Evolutionary conservation across 2,888 invertebrate species (phyloP), one percentile per base, ranked within the genome.

Genomic region (Uropetala carovei): DNA sequence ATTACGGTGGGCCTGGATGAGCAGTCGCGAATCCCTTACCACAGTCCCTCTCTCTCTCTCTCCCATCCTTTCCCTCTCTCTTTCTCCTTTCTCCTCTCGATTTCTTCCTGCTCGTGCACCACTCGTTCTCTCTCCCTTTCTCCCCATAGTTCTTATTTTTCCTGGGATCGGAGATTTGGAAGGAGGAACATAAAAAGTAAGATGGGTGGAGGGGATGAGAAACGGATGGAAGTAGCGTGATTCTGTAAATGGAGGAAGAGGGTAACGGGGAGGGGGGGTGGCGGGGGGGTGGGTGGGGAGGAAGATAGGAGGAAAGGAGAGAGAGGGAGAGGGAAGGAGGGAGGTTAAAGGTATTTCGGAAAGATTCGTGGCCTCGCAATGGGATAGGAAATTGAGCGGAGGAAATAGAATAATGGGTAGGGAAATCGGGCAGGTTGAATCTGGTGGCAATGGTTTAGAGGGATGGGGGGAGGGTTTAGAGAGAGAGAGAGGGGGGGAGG

Each of bases 1-100:
- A 75, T 75, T 75, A 75, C 13, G 75, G 75, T 75, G 75, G 75
- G 75, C 27, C 27, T 22, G 75, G 75, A 75, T 75, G 75, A 75
- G 75, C 75, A 75, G 43, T 43, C 43, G 43, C 43, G 43, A 43
- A 75, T 75, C 75, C 75, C 75, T 75, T 27, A 27, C 75, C 75
- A 75, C 75, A 75, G 75, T 75, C 27, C 27, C 75, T 22, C n/a
- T 22, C 22, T 27, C 75, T 27, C 27, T 75, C 27, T 75, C 13
- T 14, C 75, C 22, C 22, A 68, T 27, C 27, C 75, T 75, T 75
- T 27, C 75, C 3, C 27, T 27, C 75, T 75, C 75, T 43, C 43
- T 5, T 43, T 43, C 75, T 27, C 27, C 75, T 27, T 22, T 75
- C 27, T 27, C 75, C 27, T 43, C 43, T 1, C 43, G 3, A 43